Conservation (phyloP, 1,140 invertebrate species). For the Drosophila neocordata region DNA sequence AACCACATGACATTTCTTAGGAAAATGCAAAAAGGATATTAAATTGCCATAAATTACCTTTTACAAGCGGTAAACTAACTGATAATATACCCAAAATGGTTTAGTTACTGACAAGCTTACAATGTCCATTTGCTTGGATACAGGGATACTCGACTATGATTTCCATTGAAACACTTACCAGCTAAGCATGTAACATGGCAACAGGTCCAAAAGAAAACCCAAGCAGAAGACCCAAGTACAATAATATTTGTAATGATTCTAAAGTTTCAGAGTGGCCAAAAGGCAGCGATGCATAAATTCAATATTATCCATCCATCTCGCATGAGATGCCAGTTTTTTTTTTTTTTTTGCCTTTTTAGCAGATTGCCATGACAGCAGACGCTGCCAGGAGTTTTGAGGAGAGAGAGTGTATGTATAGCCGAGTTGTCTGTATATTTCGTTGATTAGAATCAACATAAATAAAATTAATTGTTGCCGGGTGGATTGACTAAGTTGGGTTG, state of each 20-base stretch:
- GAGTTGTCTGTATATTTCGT: conserved; percentile 39
- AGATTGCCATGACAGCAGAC: conserved; percentile 54
- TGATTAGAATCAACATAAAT: conserved; percentile 81
- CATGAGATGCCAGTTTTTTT: conserved; percentile 13
- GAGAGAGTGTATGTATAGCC: neutral
- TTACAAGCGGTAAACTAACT: no score
- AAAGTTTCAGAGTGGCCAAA: conserved; percentile 17
- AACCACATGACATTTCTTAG: no score
- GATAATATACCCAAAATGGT: no score
- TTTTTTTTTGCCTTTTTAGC: conserved; percentile 25
- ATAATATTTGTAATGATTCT: conserved; percentile 37
- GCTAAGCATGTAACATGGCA: conserved; percentile 47
- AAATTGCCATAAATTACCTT: no score
- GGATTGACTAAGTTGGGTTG: conserved; percentile 21
- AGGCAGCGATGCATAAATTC: conserved; percentile 58
- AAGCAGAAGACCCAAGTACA: conserved; percentile 28
- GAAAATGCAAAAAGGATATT: no score
- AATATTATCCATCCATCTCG: conserved; percentile 50
- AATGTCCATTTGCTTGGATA: neutral
- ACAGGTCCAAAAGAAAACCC: conserved; percentile 19
- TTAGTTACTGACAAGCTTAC: no score
- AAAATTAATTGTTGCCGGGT: conserved; percentile 78
- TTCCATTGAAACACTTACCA: neutral
- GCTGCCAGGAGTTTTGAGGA: conserved; percentile 1
- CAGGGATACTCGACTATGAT: neutral